Evolutionary conservation across 2,113 vertebrate genomes (phyloP), one percentile per base, ranked within the genome.

Genomic region (Lota lota): DNA sequence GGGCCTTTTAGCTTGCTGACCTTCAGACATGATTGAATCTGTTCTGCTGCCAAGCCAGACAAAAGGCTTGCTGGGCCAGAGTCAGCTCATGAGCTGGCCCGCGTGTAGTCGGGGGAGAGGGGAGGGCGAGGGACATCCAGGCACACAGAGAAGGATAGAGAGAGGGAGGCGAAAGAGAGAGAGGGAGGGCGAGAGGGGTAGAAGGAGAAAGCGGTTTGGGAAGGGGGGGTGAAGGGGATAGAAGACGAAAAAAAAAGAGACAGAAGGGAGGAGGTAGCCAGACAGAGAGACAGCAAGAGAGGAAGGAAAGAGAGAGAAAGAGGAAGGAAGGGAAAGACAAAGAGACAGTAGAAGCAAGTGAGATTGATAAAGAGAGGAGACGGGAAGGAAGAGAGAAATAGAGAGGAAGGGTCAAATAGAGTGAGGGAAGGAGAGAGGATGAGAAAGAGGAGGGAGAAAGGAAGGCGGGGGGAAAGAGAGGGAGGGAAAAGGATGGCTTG

Each of bases 11-110:
- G 83, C 85, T 80, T 85, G 74, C 88, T 86, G 85, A 90, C 88
- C 82, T 88, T 87, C 82, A 79, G 75, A 89, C 82, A 82, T 85
- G 85, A 87, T 82, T 83, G 80, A 79, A 87, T 89, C 81, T 82
- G 83, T 84, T 88, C 74, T 77, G 73, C 80, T 81, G 75, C 80
- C 82, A 85, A 86, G 64, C 60, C 72, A 70, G 79, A 87, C 84
- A 88, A 89, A 87, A 84, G 79, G 64, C 66, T 72, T 73, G 70
- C 77, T 75, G 80, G 79, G 81, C 82, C 74, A 75, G 75, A 77
- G 79, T 84, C 71, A 78, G 83, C 80, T 81, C 75, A 85, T 80
- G 84, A 81, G 74, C 85, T 72, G 66, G 82, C 78, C 70, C 73
- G 82, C 77, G 70, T 78, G 80, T 76, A 82, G 76, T 19, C 69